Evolutionary conservation across 2,113 vertebrate species (phyloP).

Genomic region (Barbus barbus): DNA sequence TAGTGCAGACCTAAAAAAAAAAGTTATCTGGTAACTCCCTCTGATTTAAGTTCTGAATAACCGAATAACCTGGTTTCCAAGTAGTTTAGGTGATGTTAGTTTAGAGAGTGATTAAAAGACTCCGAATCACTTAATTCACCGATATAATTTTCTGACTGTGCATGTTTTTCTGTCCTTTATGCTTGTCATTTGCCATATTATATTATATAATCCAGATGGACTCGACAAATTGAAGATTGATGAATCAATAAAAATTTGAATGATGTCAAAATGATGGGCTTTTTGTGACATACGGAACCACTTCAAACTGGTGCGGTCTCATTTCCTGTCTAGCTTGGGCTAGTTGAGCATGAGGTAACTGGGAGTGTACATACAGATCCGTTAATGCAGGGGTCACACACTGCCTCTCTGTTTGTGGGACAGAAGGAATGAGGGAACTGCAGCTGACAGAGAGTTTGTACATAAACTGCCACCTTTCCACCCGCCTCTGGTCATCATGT

Average conservation of each 20-base stretch:
- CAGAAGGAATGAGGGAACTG: conserved; percentile 34
- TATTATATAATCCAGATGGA: not conserved
- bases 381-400: conserved; percentile 42
- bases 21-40: not conserved
- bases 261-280: not conserved
- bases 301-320: not conserved
- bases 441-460: conserved; percentile 27
- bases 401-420: conserved; percentile 48
- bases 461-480: conserved; percentile 34
- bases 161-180: not conserved
- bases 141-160: not conserved
- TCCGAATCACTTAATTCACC: not conserved
- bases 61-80: not conserved
- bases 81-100: not conserved
- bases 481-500: conserved; percentile 14
- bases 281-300: conserved; percentile 5
- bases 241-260: not conserved
- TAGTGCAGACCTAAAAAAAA: not conserved
- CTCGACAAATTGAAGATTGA: not conserved
- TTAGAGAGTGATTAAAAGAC: not conserved
- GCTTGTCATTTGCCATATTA: not conserved
- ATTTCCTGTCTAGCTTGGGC: not conserved
- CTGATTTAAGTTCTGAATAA: not conserved
- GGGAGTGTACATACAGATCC: conserved; percentile 20
- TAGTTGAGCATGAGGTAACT: conserved; percentile 19